Conservation (phyloP, 2,113 vertebrate species). For the Gymnobelideus leadbeateri region DNA sequence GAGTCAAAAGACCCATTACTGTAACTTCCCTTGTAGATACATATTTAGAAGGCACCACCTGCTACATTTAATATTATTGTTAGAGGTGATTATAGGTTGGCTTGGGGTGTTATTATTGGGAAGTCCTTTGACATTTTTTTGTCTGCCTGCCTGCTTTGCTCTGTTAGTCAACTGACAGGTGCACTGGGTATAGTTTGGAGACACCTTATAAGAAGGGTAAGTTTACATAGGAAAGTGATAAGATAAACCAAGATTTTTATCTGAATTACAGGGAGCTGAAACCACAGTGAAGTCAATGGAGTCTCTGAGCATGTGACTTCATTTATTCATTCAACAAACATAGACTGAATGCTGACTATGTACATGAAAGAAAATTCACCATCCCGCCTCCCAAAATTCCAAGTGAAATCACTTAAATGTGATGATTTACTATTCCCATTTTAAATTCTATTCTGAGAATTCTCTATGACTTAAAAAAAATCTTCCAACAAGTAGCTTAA, state of each 20-base stretch:
- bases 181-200: neutral
- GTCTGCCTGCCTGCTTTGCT: neutral
- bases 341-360: neutral
- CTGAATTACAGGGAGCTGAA: neutral
- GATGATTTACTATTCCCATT: neutral
- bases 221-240: slow-evolving; percentile 63
- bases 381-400: neutral
- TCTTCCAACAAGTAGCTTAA: neutral
- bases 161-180: neutral
- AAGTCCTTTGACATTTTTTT: neutral
- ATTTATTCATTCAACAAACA: neutral
- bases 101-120: slow-evolving; percentile 34
- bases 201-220: neutral
- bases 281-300: neutral
- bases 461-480: neutral
- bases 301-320: neutral
- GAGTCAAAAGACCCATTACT: slow-evolving; percentile 37
- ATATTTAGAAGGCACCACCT: slow-evolving; percentile 69
- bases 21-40: slow-evolving; percentile 52
- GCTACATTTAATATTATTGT: slow-evolving; percentile 56
- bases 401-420: neutral
- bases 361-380: neutral
- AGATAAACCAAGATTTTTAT: slow-evolving; percentile 57
- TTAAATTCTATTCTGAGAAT: neutral
- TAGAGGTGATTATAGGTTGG: slow-evolving; percentile 21